phyloP scores from a whole-genome alignment of 2,797 vertebrate genomes.

The Gambelia wislizenii region DNA sequence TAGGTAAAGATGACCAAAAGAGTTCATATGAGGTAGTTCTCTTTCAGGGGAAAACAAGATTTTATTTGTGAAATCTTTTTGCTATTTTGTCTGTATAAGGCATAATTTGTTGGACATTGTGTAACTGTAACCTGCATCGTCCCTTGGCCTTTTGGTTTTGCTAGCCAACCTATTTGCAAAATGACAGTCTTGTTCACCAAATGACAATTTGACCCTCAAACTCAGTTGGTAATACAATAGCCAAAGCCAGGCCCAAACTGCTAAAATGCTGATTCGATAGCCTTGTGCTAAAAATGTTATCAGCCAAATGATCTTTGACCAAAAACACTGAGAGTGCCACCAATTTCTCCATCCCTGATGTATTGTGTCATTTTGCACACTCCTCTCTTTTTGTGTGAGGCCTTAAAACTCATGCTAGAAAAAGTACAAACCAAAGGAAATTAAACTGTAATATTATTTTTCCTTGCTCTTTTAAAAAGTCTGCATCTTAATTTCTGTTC shows the following conservation, averaged over 20 bases:
- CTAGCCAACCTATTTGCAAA: no score
- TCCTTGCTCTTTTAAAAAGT: background rate
- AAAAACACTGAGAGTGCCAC: background rate
- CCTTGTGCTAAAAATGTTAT: no score
- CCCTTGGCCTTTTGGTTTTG: no score
- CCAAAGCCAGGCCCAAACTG: no score
- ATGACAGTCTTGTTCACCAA: no score
- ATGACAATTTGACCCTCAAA: no score
- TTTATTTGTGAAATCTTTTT: background rate
- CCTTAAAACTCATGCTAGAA: background rate
- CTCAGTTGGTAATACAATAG: no score
- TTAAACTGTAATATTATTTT: background rate
- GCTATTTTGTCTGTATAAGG: background rate
- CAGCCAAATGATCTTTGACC: background rate
- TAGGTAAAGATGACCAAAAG: background rate
- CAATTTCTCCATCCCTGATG: background rate
- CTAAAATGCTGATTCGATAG: no score
- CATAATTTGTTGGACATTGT: no score
- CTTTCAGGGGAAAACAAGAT: background rate
- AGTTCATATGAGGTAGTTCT: background rate
- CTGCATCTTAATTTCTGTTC: background rate
- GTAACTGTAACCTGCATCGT: no score
- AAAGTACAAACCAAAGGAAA: background rate
- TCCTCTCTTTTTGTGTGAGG: background rate
- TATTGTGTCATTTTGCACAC: background rate